A percentile compares a stretch with the other conserved stretches of the same genome.
Evolutionary conservation across 2,888 invertebrate species (phyloP).

Genomic region (Cybosia mesomella): DNA sequence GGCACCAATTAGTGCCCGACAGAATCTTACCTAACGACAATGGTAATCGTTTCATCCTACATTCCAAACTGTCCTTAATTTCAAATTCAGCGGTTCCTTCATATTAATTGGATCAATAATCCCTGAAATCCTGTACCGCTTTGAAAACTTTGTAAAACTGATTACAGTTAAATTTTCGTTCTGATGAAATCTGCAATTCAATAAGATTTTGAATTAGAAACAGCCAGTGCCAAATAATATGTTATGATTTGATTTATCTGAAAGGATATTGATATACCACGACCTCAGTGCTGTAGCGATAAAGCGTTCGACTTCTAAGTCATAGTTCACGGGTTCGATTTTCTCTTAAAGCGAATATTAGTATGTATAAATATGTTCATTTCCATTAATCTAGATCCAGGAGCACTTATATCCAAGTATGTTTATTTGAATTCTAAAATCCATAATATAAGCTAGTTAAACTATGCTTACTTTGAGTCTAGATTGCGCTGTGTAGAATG

Average conservation of each 20-base stretch:
- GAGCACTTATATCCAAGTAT: too few species aligned
- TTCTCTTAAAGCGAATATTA: too few species aligned
- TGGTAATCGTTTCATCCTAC: slow-evolving; percentile 15
- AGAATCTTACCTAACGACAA: slow-evolving; percentile 10
- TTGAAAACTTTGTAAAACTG: slow-evolving; percentile 15
- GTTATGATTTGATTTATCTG: slow-evolving; percentile 1
- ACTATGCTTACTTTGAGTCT: too few species aligned
- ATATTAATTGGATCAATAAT: slow-evolving; percentile 24
- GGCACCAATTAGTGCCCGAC: background rate
- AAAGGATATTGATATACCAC: background rate
- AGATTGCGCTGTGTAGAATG: too few species aligned
- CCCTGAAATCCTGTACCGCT: slow-evolving; percentile 15
- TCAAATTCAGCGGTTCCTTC: slow-evolving; percentile 14
- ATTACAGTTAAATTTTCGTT: slow-evolving; percentile 10
- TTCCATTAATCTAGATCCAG: too few species aligned
- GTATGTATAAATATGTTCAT: too few species aligned
- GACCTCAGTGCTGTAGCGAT: background rate
- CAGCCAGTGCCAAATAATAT: background rate
- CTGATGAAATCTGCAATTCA: background rate
- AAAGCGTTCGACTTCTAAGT: too few species aligned
- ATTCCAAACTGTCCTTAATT: slow-evolving; percentile 12
- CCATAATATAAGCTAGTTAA: too few species aligned
- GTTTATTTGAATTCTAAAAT: too few species aligned
- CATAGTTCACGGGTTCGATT: too few species aligned
- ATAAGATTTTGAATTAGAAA: background rate